Base-by-base conservation (phyloP, 2,797 vertebrate species). In the Hypotaenidia philippensis region DNA sequence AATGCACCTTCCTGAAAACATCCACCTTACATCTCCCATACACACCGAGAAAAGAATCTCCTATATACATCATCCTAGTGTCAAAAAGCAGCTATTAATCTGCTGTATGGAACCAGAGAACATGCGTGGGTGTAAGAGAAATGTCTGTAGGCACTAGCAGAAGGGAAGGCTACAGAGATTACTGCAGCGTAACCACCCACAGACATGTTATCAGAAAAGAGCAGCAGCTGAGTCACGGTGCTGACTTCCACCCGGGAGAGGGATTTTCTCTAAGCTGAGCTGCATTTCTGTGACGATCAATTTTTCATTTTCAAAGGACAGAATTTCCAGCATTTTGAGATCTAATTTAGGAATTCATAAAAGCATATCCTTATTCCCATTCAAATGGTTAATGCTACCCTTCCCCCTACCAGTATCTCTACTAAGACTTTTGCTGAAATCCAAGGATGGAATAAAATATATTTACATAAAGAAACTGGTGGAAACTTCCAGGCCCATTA, bases 171-270 rank as follows among this genome's bases (percentile, higher is more conserved):
- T 47, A 26, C 56, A 50, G 85, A 56, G 78, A 64, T 31, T 40
- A 29, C 78, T 65, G 85, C 75, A 49, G 87, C 57, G 5, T 32
- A 74, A 61, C 87, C 83, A 78, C 87, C 90, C 81, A 65, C 87
- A 2, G 23, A 23, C 26, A 7, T 26, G 19, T 77, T 50, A 84
- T 56, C 80, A 68, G 56, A 92, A 90, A 87, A 87, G 92, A 94
- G 83, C 72, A 91, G 93, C 74, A 61, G 76, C 88, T 91, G 91
- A 87, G 93, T 81, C 86, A 94, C 2, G 22, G 34, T 23, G 36
- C 76, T 20, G 60, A 16, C 72, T 82, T 61, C 52, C 55, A 72
- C 65, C 52, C 44, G 31, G 66, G 25, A 76, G 45, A 71, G 47
- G 87, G 77, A 61, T 69, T 70, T 87, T 83, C 93, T 93, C 84